Conservation (phyloP, 2,888 invertebrate genomes). For the Autographa gamma region DNA sequence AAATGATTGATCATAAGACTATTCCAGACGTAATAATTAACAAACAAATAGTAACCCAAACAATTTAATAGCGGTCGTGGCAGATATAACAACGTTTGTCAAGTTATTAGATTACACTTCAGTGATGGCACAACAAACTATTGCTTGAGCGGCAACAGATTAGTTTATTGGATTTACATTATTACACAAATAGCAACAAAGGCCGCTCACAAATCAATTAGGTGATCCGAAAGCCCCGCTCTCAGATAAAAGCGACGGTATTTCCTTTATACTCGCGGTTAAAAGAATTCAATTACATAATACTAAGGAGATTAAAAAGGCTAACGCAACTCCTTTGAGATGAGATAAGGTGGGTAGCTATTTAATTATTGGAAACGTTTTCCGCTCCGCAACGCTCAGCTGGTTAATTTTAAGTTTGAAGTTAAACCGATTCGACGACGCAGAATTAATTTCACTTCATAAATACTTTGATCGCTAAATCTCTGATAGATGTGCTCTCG, state of each 20-base stretch:
- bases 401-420: slow-evolving; percentile 68
- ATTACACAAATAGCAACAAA: slow-evolving; percentile 72
- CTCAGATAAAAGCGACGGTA: slow-evolving; percentile 81
- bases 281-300: slow-evolving; percentile 87
- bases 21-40: background rate
- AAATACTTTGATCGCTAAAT: slow-evolving; percentile 59
- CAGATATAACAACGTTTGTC: slow-evolving; percentile 34
- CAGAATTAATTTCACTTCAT: slow-evolving; percentile 64
- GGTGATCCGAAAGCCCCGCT: slow-evolving; percentile 77
- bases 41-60: slow-evolving; percentile 16
- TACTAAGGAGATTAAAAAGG: slow-evolving; percentile 85
- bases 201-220: slow-evolving; percentile 79
- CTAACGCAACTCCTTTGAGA: slow-evolving; percentile 83
- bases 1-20: background rate
- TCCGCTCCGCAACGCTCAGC: slow-evolving; percentile 61
- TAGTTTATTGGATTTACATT: slow-evolving; percentile 61
- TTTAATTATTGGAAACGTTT: slow-evolving; percentile 79
- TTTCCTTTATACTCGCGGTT: slow-evolving; percentile 84
- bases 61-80: slow-evolving; percentile 28
- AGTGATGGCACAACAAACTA: slow-evolving; percentile 45
- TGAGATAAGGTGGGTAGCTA: slow-evolving; percentile 77
- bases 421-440: slow-evolving; percentile 60
- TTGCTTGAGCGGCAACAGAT: slow-evolving; percentile 36
- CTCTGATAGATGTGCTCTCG: slow-evolving; percentile 41
- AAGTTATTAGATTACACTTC: slow-evolving; percentile 42